These are phyloP conservation scores for Kryptolebias marmoratus DNA, from an alignment of 2,113 vertebrate genomes.

Conservation along the genomic window DNA sequence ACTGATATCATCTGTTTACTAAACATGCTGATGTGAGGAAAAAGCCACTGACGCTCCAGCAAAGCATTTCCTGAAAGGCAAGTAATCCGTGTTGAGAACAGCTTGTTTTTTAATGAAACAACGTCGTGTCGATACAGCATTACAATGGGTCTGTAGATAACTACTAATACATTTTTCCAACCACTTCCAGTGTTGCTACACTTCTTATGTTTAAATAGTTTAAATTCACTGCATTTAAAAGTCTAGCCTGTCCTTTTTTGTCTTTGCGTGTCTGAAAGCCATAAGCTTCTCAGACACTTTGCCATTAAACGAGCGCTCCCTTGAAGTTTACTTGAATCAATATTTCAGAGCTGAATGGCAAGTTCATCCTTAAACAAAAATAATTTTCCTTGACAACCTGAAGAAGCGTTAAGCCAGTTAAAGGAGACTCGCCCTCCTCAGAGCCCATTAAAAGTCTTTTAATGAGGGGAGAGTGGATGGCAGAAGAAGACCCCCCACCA, in stretches of 20 bases:
- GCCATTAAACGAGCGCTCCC: conserved; percentile 42
- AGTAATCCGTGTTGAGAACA: background rate
- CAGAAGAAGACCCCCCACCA: conserved; percentile 52
- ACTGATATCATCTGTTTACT: conserved; percentile 33
- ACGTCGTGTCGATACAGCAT: background rate
- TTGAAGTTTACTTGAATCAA: conserved; percentile 66
- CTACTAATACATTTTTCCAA: conserved; percentile 18
- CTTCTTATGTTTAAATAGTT: conserved; percentile 11
- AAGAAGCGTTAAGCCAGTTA: conserved; percentile 55
- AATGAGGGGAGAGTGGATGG: conserved; percentile 71
- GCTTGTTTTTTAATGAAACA: conserved; percentile 16
- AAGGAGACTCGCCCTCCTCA: conserved; percentile 52
- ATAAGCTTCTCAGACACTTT: conserved; percentile 26
- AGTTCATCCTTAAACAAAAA: conserved; percentile 72
- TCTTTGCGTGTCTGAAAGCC: conserved; percentile 27
- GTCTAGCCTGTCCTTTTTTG: background rate
- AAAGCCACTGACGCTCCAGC: background rate
- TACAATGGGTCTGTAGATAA: conserved; percentile 7
- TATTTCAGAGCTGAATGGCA: conserved; percentile 72
- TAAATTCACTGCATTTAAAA: conserved; percentile 32
- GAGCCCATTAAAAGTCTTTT: conserved; percentile 76
- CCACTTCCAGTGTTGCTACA: conserved; percentile 11
- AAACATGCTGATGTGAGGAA: background rate
- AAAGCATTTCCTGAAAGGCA: conserved; percentile 31
- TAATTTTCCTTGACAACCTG: conserved; percentile 72